Percentiles rank a stretch among this genome's conserved stretches.
Evolutionary conservation across 2,888 invertebrate species (phyloP).

Genomic region (Meta bourneti): DNA sequence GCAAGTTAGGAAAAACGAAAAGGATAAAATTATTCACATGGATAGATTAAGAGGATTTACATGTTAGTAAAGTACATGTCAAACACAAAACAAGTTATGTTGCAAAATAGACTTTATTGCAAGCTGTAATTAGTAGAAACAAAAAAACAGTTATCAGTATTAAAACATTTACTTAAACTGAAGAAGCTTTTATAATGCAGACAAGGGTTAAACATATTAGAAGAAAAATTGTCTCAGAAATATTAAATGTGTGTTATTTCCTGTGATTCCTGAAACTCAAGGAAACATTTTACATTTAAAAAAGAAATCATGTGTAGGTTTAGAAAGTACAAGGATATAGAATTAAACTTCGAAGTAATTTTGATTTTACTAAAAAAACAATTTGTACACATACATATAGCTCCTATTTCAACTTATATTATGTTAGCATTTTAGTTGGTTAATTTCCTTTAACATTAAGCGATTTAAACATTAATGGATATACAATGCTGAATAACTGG

Average conservation of each 20-base stretch:
- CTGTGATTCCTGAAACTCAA: not conserved
- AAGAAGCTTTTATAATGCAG: not conserved
- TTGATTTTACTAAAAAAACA: no score
- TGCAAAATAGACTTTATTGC: not conserved
- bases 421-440: no score
- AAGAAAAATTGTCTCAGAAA: not conserved
- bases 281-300: no score
- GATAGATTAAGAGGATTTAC: slow-evolving; percentile 5
- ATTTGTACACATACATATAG: no score
- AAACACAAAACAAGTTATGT: not conserved
- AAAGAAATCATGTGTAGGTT: no score
- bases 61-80: not conserved
- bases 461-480: no score
- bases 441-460: no score
- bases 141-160: slow-evolving; percentile 20
- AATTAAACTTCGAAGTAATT: no score
- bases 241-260: not conserved
- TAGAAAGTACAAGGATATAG: no score
- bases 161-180: not conserved
- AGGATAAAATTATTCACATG: slow-evolving; percentile 37
- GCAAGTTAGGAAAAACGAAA: slow-evolving; percentile 65
- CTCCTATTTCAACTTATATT: no score
- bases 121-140: not conserved
- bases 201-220: not conserved
- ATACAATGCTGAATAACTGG: no score